A percentile compares a stretch with the other conserved stretches of the same genome.
Evolutionary conservation across 2,888 invertebrate species (phyloP).

Genomic region (Ametastegia equiseti): DNA sequence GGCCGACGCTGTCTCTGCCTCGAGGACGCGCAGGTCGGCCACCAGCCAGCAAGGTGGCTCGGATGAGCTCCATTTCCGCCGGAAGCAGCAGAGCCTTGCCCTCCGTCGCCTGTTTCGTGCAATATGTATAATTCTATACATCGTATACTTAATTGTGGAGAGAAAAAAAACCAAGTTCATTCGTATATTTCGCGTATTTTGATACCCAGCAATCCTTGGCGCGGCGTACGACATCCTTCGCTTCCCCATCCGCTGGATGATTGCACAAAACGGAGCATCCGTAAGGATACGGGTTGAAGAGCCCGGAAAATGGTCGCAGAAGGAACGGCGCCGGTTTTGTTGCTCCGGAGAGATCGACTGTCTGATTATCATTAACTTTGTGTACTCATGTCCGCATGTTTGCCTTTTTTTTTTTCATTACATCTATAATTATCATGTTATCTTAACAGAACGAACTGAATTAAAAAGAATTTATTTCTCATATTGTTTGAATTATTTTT

Average conservation of each 20-base stretch:
- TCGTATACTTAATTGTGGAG: not conserved
- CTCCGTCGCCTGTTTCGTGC: slow-evolving; percentile 65
- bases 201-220: slow-evolving; percentile 85
- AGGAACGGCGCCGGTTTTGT: slow-evolving; percentile 85
- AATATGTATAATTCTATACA: not conserved
- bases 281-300: slow-evolving; percentile 89
- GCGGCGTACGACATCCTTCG: slow-evolving; percentile 84
- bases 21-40: slow-evolving; percentile 47
- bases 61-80: slow-evolving; percentile 70
- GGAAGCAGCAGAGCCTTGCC: slow-evolving; percentile 69
- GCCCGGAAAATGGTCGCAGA: slow-evolving; percentile 87
- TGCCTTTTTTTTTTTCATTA: not conserved
- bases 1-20: not conserved
- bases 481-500: too few species aligned
- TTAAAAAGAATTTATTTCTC: too few species aligned
- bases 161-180: not conserved
- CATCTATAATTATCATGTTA: not conserved
- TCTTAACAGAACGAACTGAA: too few species aligned
- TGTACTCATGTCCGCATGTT: not conserved
- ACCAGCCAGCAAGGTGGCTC: slow-evolving; percentile 63
- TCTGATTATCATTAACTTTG: slow-evolving; percentile 58
- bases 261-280: slow-evolving; percentile 91
- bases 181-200: slow-evolving; percentile 15
- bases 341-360: slow-evolving; percentile 67
- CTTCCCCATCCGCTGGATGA: slow-evolving; percentile 87